These are phyloP conservation scores for Muscicapa striata DNA, from an alignment of 2,797 vertebrate species.

Conservation along the genomic window DNA sequence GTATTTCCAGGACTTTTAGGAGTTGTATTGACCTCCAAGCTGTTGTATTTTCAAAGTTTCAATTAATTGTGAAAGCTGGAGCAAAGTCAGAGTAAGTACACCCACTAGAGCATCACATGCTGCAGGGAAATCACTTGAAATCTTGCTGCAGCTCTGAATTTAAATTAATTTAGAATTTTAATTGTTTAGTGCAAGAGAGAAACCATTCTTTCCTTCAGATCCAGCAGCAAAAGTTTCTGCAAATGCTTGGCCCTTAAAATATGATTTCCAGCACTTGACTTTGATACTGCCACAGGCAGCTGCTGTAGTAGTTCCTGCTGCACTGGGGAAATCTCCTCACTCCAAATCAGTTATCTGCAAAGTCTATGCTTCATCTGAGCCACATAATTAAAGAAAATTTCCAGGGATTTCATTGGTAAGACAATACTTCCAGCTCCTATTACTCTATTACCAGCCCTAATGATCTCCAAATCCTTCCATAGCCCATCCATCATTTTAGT, in stretches of 20 bases:
- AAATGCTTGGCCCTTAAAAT: not conserved
- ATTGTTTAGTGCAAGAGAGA: not conserved
- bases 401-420: slow-evolving; percentile 24
- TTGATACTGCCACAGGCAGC: not conserved
- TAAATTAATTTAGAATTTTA: not conserved
- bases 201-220: not conserved
- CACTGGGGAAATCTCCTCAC: not conserved
- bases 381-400: not conserved
- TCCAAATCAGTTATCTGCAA: slow-evolving; percentile 1
- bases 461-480: slow-evolving; percentile 20
- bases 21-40: not conserved
- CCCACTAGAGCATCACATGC: not conserved
- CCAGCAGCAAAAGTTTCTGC: not conserved
- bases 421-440: slow-evolving; percentile 14
- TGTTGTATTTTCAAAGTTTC: not conserved
- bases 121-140: not conserved
- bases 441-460: not conserved
- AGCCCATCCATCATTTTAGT: not conserved
- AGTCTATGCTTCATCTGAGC: not conserved
- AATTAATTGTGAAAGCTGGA: not conserved
- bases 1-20: not conserved
- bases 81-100: not conserved
- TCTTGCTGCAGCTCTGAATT: not conserved
- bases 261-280: not conserved
- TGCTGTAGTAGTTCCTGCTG: not conserved